phyloP scores from a whole-genome alignment of 1,140 invertebrate species.

The Chrysomallon squamiferum region DNA sequence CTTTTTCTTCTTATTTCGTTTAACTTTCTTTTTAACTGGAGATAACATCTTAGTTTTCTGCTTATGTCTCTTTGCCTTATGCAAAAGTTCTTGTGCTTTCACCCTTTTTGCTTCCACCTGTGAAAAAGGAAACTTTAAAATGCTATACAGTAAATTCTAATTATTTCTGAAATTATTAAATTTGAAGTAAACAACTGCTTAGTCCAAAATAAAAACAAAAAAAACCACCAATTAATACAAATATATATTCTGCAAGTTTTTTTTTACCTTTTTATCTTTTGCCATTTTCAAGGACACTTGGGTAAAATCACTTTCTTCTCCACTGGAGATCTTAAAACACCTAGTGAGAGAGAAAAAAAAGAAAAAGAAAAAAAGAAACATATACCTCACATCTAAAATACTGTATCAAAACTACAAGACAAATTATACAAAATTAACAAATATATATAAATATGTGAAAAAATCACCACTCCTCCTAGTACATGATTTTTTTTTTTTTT shows the following conservation, averaged over 20 bases:
- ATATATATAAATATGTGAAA: background rate
- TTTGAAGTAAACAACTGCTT: background rate
- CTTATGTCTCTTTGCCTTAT: slow-evolving; percentile 26
- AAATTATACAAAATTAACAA: slow-evolving; percentile 13
- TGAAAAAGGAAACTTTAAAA: background rate
- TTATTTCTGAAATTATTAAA: background rate
- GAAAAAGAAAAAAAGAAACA: slow-evolving; percentile 4
- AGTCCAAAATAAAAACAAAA: background rate
- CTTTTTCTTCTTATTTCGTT: background rate
- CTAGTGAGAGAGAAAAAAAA: no score
- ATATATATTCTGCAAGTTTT: slow-evolving; percentile 2
- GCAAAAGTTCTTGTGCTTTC: slow-evolving; percentile 25
- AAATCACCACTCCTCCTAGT: background rate
- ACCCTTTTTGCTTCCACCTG: slow-evolving; percentile 12
- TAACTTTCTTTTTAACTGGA: background rate
- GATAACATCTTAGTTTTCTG: background rate
- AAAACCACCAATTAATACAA: background rate
- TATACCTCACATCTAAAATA: background rate
- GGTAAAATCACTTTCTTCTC: slow-evolving; percentile 10
- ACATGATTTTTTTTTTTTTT: background rate
- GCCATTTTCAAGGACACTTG: background rate
- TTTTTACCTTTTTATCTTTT: background rate
- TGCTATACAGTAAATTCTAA: background rate
- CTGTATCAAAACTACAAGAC: slow-evolving; percentile 21
- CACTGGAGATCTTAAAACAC: slow-evolving; percentile 19